phyloP scores from a whole-genome alignment of 2,113 vertebrate genomes.

The Lophotis ruficrista region DNA sequence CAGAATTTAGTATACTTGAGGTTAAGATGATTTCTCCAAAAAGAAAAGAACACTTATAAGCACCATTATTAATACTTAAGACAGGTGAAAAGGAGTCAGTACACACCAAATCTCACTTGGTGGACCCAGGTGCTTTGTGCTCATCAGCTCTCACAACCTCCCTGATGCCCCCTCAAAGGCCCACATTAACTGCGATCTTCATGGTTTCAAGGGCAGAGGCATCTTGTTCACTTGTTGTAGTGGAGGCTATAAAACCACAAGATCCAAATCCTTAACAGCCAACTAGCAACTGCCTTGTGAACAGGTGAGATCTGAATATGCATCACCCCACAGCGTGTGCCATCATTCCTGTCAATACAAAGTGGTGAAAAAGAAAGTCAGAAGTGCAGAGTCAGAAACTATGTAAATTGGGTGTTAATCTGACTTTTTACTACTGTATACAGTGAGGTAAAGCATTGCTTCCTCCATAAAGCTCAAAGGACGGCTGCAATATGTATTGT shows the following conservation, averaged over 20 bases:
- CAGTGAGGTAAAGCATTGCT: neutral
- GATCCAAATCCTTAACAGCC: slow-evolving; percentile 4
- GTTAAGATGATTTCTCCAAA: neutral
- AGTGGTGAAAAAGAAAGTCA: neutral
- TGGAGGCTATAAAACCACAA: neutral
- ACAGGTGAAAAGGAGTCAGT: neutral
- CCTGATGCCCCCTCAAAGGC: neutral
- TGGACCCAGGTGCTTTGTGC: neutral
- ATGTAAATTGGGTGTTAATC: neutral
- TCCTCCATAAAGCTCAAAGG: neutral
- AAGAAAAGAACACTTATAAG: neutral
- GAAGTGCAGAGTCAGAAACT: neutral
- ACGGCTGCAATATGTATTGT: neutral
- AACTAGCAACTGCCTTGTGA: neutral
- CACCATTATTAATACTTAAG: neutral
- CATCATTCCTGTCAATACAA: neutral
- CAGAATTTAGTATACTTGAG: neutral
- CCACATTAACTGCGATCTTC: neutral
- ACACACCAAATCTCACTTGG: neutral
- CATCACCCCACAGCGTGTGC: neutral
- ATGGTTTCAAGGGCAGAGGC: neutral
- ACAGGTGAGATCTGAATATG: slow-evolving; percentile 26
- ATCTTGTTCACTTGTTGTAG: neutral
- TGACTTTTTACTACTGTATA: neutral
- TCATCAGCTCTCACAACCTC: neutral